Conservation (phyloP, 2,113 vertebrate genomes). For the Sterna hirundo region DNA sequence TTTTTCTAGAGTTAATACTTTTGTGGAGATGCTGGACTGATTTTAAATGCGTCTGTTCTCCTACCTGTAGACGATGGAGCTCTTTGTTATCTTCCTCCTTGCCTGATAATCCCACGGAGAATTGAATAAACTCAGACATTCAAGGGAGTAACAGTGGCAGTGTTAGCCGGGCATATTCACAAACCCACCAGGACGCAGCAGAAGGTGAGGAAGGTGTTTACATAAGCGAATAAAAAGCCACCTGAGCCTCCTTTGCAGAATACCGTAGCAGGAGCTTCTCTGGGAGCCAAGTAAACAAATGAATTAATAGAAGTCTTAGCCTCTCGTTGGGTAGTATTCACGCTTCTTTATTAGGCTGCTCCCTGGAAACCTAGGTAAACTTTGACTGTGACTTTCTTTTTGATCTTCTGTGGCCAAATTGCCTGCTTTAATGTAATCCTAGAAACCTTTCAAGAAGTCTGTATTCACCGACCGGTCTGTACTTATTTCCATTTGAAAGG, state of each 20-base stretch:
- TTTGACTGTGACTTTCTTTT: constrained; percentile 33
- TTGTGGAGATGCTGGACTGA: background rate
- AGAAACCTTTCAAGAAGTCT: constrained; percentile 10
- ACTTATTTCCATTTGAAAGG: constrained; percentile 50
- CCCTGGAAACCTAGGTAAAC: constrained; percentile 29
- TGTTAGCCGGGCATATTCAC: background rate
- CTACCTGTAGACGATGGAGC: background rate
- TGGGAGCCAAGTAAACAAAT: constrained; percentile 21
- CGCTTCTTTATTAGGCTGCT: background rate
- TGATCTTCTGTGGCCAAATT: background rate
- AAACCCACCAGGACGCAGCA: background rate
- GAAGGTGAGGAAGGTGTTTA: background rate
- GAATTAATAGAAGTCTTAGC: constrained; percentile 17
- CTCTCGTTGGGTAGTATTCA: constrained; percentile 4
- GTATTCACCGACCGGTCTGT: background rate
- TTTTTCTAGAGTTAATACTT: constrained; percentile 32
- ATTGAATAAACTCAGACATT: constrained; percentile 23
- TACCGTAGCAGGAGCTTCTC: constrained; percentile 30
- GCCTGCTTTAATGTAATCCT: background rate
- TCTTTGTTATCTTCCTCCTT: constrained; percentile 26
- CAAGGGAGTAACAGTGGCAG: background rate
- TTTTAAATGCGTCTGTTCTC: background rate
- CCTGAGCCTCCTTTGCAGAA: constrained; percentile 42
- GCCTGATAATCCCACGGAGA: background rate
- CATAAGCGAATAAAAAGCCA: constrained; percentile 50